Evolutionary conservation across 2,888 invertebrate genomes (phyloP).

Genomic region (Lymantria dispar): DNA sequence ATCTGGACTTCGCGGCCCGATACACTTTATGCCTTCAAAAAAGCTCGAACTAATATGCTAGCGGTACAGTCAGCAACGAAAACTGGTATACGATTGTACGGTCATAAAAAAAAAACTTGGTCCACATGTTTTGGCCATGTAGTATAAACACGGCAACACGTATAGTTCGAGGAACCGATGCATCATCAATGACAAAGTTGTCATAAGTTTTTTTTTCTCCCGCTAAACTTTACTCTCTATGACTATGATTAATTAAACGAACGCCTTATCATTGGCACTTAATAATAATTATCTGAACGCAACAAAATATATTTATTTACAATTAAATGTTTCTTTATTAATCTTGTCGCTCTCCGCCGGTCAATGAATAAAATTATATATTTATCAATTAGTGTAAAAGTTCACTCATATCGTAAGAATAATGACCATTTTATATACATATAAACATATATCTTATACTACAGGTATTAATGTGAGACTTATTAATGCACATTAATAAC

Average conservation of each 20-base stretch:
- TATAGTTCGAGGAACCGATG: conserved; percentile 31
- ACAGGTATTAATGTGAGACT: conserved; percentile 13
- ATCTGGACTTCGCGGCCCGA: conserved; percentile 52
- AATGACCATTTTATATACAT: conserved; percentile 18
- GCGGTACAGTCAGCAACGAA: conserved; percentile 40
- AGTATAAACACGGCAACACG: conserved; percentile 26
- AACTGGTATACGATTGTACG: conserved; percentile 42
- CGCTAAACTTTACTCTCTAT: conserved; percentile 7
- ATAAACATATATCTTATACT: not conserved
- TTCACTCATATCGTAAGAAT: conserved; percentile 21
- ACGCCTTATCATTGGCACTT: conserved; percentile 7
- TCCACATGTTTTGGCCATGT: conserved; percentile 29
- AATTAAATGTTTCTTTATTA: conserved; percentile 9
- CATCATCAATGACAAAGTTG: conserved; percentile 35
- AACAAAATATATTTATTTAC: conserved; percentile 7
- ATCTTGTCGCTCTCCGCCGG: not conserved
- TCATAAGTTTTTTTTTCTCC: conserved; percentile 15
- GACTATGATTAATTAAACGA: conserved; percentile 11
- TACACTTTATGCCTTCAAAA: conserved; percentile 56
- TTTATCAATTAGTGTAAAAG: conserved; percentile 23
- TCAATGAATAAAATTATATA: conserved; percentile 3
- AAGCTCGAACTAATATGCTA: conserved; percentile 46
- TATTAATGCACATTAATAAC: too few species aligned
- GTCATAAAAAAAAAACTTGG: conserved; percentile 30
- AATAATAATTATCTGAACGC: conserved; percentile 5